Percentiles rank a stretch among this genome's conserved stretches.
Conservation (phyloP, 2,888 invertebrate genomes). For the Philereme vetulata region DNA sequence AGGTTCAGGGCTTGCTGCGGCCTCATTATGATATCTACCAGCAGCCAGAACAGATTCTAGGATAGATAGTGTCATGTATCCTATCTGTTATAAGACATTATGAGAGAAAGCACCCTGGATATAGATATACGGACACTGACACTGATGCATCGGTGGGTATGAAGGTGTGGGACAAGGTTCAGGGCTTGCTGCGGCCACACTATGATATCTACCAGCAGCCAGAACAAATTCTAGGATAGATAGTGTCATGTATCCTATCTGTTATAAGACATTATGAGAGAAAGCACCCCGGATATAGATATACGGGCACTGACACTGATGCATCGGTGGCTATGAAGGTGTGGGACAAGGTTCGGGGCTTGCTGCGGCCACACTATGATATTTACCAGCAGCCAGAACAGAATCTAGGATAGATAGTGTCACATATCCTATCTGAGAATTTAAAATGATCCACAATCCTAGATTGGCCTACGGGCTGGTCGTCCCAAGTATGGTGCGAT, state of each 20-base stretch:
- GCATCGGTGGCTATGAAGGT: conserved; percentile 59
- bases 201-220: conserved; percentile 33
- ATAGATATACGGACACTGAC: conserved; percentile 49
- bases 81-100: conserved; percentile 63
- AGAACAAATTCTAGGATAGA: conserved; percentile 38
- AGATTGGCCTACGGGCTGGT: too few relatives aligned
- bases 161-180: conserved; percentile 56
- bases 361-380: conserved; percentile 35
- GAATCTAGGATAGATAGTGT: conserved; percentile 26
- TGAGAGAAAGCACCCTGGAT: conserved; percentile 61
- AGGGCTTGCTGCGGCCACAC: conserved; percentile 38
- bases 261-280: conserved; percentile 61
- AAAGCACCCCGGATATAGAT: conserved; percentile 62
- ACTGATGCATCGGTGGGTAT: conserved; percentile 64
- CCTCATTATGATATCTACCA: conserved; percentile 30
- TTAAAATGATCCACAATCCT: too few relatives aligned
- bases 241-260: not conserved
- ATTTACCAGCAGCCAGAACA: conserved; percentile 39
- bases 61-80: conserved; percentile 4
- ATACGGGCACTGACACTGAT: conserved; percentile 56
- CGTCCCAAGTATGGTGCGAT: too few relatives aligned
- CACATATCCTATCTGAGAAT: too few relatives aligned
- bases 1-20: conserved; percentile 42
- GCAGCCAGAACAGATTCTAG: conserved; percentile 41
- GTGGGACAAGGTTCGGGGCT: conserved; percentile 54